These are phyloP conservation scores for Lasioglossum leucozonium DNA, from an alignment of 2,888 invertebrate genomes.

Conservation along the genomic window DNA sequence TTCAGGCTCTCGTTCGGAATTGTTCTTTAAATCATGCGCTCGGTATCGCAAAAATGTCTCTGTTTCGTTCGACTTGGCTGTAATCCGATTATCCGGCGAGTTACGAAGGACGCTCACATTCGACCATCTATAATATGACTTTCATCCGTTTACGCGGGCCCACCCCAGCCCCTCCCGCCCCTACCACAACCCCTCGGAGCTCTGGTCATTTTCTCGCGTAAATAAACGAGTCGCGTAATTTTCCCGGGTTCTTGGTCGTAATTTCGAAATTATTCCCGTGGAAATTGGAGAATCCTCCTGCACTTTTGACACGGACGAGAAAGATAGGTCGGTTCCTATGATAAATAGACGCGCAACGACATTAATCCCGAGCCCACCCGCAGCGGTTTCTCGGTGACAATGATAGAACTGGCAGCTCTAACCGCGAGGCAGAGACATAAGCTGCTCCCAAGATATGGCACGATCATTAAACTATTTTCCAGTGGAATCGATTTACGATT, in stretches of 20 bases:
- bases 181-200: background rate
- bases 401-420: slow-evolving; percentile 66
- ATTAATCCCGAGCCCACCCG: slow-evolving; percentile 59
- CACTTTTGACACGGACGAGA: slow-evolving; percentile 51
- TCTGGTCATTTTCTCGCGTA: background rate
- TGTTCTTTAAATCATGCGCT: slow-evolving; percentile 15
- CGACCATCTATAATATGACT: slow-evolving; percentile 9
- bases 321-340: slow-evolving; percentile 63
- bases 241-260: background rate
- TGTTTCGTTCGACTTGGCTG: background rate
- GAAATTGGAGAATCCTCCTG: slow-evolving; percentile 44
- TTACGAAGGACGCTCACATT: slow-evolving; percentile 15
- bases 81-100: slow-evolving; percentile 32
- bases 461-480: slow-evolving; percentile 70
- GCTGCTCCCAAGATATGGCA: slow-evolving; percentile 61
- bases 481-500: slow-evolving; percentile 66
- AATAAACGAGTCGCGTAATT: background rate
- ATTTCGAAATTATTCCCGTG: slow-evolving; percentile 13
- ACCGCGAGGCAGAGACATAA: slow-evolving; percentile 55
- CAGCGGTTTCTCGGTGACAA: slow-evolving; percentile 61
- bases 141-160: slow-evolving; percentile 16
- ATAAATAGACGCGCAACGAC: slow-evolving; percentile 67
- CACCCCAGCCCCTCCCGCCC: too few relatives aligned
- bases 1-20: slow-evolving; percentile 1
- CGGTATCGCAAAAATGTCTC: slow-evolving; percentile 18